phyloP scores from a whole-genome alignment of 1,140 invertebrate genomes.

The Notospermus geniculatus region DNA sequence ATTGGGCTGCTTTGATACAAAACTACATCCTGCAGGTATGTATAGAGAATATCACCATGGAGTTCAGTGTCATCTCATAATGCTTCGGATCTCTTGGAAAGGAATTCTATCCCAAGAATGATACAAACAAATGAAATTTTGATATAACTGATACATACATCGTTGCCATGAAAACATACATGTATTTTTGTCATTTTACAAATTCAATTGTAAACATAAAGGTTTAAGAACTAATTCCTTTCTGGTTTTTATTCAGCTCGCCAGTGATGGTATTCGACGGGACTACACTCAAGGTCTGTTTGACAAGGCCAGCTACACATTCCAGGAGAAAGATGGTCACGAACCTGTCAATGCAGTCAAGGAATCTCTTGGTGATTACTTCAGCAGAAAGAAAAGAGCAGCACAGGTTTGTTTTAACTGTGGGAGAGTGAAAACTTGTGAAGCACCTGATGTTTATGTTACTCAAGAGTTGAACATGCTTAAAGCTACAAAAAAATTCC shows the following conservation, averaged over 20 bases:
- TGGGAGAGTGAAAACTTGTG: no score
- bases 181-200: slow-evolving; percentile 9
- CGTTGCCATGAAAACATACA: no score
- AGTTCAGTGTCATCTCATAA: background rate
- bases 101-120: no score
- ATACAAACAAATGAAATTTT: no score
- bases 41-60: background rate
- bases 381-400: slow-evolving; percentile 50
- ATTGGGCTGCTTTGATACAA: slow-evolving; percentile 58
- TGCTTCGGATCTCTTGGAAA: no score
- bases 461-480: no score
- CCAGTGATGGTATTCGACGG: slow-evolving; percentile 55
- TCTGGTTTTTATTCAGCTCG: slow-evolving; percentile 42
- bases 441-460: no score
- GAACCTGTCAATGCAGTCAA: slow-evolving; percentile 50
- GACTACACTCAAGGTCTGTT: slow-evolving; percentile 54
- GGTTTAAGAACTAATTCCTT: slow-evolving; percentile 6
- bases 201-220: no score
- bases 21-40: slow-evolving; percentile 59
- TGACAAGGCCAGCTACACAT: slow-evolving; percentile 54
- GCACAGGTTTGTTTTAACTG: slow-evolving; percentile 46
- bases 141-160: no score
- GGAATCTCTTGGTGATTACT: slow-evolving; percentile 50
- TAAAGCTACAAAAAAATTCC: no score
- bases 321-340: slow-evolving; percentile 52